Base-by-base conservation (phyloP, 2,113 vertebrate species). In the Uria aalge region DNA sequence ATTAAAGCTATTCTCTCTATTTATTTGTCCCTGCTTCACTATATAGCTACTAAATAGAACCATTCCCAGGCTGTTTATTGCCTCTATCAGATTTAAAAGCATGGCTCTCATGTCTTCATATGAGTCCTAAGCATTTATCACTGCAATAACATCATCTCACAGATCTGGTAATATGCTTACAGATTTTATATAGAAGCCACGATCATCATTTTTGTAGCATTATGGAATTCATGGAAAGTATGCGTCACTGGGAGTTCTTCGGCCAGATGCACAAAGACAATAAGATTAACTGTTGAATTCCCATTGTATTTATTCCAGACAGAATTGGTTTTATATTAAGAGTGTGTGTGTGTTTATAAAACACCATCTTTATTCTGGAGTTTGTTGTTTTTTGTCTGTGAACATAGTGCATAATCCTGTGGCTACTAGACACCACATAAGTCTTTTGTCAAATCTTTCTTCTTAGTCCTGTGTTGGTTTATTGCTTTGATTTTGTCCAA, bases 401-500 rank as follows among this genome's bases (percentile, higher is more conserved):
- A 82, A 76, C 0, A 0, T 11, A 72, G 3, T 15, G 3, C 9
- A 71, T 26, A 71, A 55, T 36, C 17, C 32, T 34, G 3, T 67
- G 34, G 8, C 5, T 82, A 40, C 14, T 27, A 72, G 30, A 38
- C 5, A 21, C 2, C 5, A 21, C 2, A 2, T 4, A 66, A 55
- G 2, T 43, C 5, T 55, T 85, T 43, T 36, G 20, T n/a, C 7
- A 82, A 69, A 27, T 45, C 27, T 81, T 67, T 74, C 13, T 78
- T 52, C 23, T 63, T 38, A 8, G 9, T 36, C 2, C 6, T 36
- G 2, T 7, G 9, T 27, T 4, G 0, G 3, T 57, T 77, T 62
- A 74, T 20, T 77, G 6, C 5, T 47, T 77, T 67, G 41, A 32
- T 41, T 80, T 77, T 74, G 16, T 7, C 17, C 14, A 68, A 50